Percentiles rank a stretch among this genome's conserved stretches.
Conservation (phyloP, 2,113 vertebrate genomes). For the Scytalopus superciliaris region DNA sequence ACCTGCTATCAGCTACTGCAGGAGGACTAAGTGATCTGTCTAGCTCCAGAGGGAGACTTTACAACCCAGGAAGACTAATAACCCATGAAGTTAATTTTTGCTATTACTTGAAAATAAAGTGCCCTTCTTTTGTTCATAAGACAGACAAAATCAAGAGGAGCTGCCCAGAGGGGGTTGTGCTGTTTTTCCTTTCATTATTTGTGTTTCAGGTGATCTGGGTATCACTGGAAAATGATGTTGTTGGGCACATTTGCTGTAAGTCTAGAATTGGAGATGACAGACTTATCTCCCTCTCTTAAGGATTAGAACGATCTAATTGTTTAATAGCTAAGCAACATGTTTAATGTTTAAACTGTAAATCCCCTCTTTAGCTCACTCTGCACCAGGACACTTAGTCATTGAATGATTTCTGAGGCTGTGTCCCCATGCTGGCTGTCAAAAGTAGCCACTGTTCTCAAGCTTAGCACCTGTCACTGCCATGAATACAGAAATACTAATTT, state of each 20-base stretch:
- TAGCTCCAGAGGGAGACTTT: background rate
- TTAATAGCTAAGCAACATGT: slow-evolving; percentile 58
- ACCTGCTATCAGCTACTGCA: background rate
- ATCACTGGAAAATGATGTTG: background rate
- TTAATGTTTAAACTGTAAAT: slow-evolving; percentile 64
- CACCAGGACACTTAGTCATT: background rate
- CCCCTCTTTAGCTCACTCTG: slow-evolving; percentile 47
- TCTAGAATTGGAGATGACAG: background rate
- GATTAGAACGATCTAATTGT: slow-evolving; percentile 14
- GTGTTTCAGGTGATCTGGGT: background rate
- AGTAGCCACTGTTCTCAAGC: slow-evolving; percentile 26
- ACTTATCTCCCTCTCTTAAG: background rate
- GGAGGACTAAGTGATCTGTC: background rate
- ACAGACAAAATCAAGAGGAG: background rate
- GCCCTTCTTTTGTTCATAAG: background rate
- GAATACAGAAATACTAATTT: slow-evolving; percentile 52
- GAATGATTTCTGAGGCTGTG: slow-evolving; percentile 38
- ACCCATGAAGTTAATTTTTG: background rate
- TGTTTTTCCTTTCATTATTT: background rate
- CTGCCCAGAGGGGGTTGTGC: background rate
- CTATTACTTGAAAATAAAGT: background rate
- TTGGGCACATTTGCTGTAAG: background rate
- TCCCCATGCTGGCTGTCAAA: slow-evolving; percentile 10
- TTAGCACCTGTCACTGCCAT: slow-evolving; percentile 1
- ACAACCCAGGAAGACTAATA: background rate